Conservation (phyloP, 2,888 invertebrate genomes). For the Helicoverpa assulta region DNA sequence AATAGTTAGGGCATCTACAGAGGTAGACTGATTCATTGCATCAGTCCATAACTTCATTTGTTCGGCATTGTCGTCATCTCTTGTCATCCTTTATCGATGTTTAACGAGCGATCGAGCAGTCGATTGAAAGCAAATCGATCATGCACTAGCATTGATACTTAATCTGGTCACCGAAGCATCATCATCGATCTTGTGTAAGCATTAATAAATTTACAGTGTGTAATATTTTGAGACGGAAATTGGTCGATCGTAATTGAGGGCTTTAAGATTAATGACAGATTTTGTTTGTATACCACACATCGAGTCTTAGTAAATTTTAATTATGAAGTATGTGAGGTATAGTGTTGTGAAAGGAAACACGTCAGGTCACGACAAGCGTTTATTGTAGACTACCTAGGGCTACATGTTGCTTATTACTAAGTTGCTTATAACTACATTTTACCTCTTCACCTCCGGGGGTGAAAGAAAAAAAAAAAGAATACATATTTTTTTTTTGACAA, state of each 20-base stretch:
- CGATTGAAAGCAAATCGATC: slow-evolving; percentile 36
- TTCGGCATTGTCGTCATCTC: slow-evolving; percentile 12
- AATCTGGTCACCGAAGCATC: slow-evolving; percentile 45
- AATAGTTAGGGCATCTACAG: slow-evolving; percentile 5
- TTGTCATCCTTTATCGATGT: slow-evolving; percentile 32
- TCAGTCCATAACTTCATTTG: slow-evolving; percentile 2
- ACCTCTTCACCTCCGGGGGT: too few relatives aligned
- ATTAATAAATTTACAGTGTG: slow-evolving; percentile 48
- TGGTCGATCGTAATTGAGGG: slow-evolving; percentile 36
- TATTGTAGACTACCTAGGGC: too few relatives aligned
- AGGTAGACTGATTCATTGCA: slow-evolving; percentile 14
- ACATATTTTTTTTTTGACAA: too few relatives aligned
- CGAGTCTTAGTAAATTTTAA: slow-evolving; percentile 6
- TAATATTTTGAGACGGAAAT: slow-evolving; percentile 45
- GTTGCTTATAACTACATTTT: too few relatives aligned
- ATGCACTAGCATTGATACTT: slow-evolving; percentile 20
- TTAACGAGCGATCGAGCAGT: slow-evolving; percentile 29
- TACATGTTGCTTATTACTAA: too few relatives aligned
- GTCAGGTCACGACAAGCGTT: too few relatives aligned
- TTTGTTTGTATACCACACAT: slow-evolving; percentile 7
- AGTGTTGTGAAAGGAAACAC: too few relatives aligned
- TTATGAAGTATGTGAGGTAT: not conserved
- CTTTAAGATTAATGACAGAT: slow-evolving; percentile 33
- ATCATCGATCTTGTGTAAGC: slow-evolving; percentile 47
- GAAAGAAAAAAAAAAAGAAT: too few relatives aligned